Evolutionary conservation across 2,797 vertebrate species (phyloP).

Genomic region (Arctocebus calabarensis): DNA sequence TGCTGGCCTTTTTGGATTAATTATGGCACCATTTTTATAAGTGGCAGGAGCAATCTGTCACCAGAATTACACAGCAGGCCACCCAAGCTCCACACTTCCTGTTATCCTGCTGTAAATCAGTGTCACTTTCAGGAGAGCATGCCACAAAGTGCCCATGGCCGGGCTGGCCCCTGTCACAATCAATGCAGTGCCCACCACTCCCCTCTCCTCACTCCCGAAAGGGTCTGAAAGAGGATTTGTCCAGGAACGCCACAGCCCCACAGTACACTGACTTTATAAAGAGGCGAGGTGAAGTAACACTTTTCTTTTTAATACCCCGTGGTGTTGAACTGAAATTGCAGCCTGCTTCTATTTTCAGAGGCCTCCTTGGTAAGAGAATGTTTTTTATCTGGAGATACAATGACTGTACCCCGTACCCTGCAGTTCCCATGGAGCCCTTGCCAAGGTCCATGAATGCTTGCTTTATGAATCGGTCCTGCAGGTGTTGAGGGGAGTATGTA

Average conservation of each 20-base stretch:
- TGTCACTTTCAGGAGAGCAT: constrained; percentile 59
- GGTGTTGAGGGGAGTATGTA: constrained; percentile 89
- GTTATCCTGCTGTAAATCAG: constrained; percentile 64
- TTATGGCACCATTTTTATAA: constrained; percentile 39
- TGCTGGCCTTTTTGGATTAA: constrained; percentile 36
- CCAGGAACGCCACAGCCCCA: constrained; percentile 75
- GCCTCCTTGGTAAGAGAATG: constrained; percentile 88
- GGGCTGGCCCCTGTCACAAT: constrained; percentile 39
- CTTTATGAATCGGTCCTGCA: constrained; percentile 90
- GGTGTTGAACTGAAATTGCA: constrained; percentile 84
- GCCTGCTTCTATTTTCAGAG: constrained; percentile 88
- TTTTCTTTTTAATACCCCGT: constrained; percentile 83
- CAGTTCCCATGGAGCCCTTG: constrained; percentile 90
- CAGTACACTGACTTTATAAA: constrained; percentile 85
- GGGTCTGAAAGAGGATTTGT: constrained; percentile 82
- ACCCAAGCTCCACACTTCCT: constrained; percentile 69
- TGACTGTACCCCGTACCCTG: constrained; percentile 87
- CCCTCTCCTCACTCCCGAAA: constrained; percentile 58
- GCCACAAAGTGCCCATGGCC: constrained; percentile 39
- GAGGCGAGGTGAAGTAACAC: constrained; percentile 85
- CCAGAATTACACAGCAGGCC: constrained; percentile 71
- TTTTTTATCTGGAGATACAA: constrained; percentile 91
- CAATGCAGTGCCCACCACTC: constrained; percentile 53
- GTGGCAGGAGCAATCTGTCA: constrained; percentile 67
- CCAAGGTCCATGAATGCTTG: constrained; percentile 90